Evolutionary conservation across 2,113 vertebrate genomes (phyloP).

Genomic region (Dendropsophus ebraccatus): DNA sequence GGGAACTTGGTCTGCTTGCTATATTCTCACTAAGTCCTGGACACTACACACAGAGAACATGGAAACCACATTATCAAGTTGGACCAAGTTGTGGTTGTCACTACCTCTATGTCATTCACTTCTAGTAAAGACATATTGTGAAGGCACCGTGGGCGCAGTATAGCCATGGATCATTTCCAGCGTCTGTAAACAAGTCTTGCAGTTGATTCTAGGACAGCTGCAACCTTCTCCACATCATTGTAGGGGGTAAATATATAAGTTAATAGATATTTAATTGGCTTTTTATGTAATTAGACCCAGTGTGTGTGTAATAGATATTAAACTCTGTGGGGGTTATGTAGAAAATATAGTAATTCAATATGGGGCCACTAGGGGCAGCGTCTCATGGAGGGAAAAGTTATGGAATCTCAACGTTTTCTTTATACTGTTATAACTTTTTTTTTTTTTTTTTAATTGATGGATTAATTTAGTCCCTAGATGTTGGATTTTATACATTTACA

Average conservation of each 20-base stretch:
- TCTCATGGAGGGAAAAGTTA: background rate
- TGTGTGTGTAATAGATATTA: constrained; percentile 12
- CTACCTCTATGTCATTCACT: background rate
- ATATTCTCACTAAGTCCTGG: too few species aligned
- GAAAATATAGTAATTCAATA: background rate
- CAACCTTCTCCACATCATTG: background rate
- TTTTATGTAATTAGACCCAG: background rate
- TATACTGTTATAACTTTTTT: too few species aligned
- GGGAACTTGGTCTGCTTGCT: too few species aligned
- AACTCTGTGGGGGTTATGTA: background rate
- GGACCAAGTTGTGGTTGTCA: background rate
- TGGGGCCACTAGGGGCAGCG: background rate
- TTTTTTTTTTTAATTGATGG: too few species aligned
- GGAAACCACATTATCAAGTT: background rate
- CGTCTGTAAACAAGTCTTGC: background rate
- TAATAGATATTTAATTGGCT: constrained; percentile 8
- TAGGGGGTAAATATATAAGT: constrained; percentile 9
- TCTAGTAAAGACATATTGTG: background rate
- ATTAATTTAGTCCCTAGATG: background rate
- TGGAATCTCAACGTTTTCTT: background rate
- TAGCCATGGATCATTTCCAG: background rate
- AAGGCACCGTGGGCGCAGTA: background rate
- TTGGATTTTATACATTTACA: background rate
- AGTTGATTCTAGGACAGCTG: background rate
- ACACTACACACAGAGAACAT: too few species aligned